These are phyloP conservation scores for Parapsyche elsis DNA, from an alignment of 1,140 invertebrate species.

Conservation along the genomic window DNA sequence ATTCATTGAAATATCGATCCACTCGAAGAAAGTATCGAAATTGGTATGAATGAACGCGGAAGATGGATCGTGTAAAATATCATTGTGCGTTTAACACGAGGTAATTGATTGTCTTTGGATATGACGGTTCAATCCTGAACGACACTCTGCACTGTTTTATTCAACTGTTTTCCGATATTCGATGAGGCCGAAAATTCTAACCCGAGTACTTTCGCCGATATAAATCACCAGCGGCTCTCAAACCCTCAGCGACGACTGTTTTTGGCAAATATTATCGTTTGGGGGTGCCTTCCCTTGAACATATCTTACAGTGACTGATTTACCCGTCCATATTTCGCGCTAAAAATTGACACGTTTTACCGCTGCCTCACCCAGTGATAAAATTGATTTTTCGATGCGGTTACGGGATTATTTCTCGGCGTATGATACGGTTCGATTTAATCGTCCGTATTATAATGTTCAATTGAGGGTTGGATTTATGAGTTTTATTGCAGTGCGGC, in stretches of 20 bases:
- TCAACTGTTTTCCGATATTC: slow-evolving; percentile 29
- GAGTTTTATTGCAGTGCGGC: too few relatives aligned
- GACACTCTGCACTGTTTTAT: slow-evolving; percentile 20
- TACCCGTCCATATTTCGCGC: too few relatives aligned
- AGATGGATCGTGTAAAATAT: too few relatives aligned
- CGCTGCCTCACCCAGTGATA: too few relatives aligned
- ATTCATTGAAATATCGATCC: not conserved
- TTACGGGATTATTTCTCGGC: too few relatives aligned
- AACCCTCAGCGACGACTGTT: not conserved
- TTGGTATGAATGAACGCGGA: too few relatives aligned
- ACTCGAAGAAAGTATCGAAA: too few relatives aligned
- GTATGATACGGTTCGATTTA: too few relatives aligned
- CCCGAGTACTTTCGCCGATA: not conserved
- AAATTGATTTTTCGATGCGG: too few relatives aligned
- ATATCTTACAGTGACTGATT: not conserved
- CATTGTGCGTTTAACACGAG: not conserved
- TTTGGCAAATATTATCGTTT: slow-evolving; percentile 5
- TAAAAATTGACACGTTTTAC: too few relatives aligned
- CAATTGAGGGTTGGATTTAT: too few relatives aligned
- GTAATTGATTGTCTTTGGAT: slow-evolving; percentile 7
- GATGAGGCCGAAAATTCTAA: slow-evolving; percentile 12
- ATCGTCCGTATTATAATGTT: too few relatives aligned
- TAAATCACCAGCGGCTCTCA: slow-evolving; percentile 6
- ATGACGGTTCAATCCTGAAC: slow-evolving; percentile 16
- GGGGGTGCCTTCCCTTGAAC: not conserved